Percentiles rank a stretch among this genome's conserved stretches.
phyloP scores from a whole-genome alignment of 2,113 vertebrate species.

The Kryptolebias marmoratus region DNA sequence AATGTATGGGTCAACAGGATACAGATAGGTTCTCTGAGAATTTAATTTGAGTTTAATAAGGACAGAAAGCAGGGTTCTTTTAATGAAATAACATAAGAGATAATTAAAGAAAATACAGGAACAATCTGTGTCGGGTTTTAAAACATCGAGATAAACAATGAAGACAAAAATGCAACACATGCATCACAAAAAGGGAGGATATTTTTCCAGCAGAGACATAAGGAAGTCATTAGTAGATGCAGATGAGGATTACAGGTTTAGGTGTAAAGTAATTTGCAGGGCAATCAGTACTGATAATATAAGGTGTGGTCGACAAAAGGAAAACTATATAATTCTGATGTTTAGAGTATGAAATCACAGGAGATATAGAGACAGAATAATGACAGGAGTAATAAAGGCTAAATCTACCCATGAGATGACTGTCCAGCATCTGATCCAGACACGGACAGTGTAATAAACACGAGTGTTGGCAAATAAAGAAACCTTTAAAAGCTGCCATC shows the following conservation, averaged over 20 bases:
- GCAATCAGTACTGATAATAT: too few relatives aligned
- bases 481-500: too few relatives aligned
- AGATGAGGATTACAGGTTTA: neutral
- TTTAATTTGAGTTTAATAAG: neutral
- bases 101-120: neutral
- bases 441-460: neutral
- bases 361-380: too few relatives aligned
- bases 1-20: neutral
- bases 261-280: too few relatives aligned
- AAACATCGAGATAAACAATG: neutral
- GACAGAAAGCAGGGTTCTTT: neutral
- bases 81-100: neutral
- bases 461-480: too few relatives aligned
- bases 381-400: too few relatives aligned
- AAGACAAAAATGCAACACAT: neutral
- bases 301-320: too few relatives aligned
- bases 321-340: too few relatives aligned
- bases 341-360: too few relatives aligned
- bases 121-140: neutral
- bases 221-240: neutral
- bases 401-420: too few relatives aligned
- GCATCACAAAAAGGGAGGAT: neutral
- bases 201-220: neutral
- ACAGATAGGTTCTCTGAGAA: neutral
- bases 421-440: neutral